Percentiles rank a stretch among this genome's conserved stretches.
Evolutionary conservation across 2,797 vertebrate genomes (phyloP).

Genomic region (Anolis apletophallus): DNA sequence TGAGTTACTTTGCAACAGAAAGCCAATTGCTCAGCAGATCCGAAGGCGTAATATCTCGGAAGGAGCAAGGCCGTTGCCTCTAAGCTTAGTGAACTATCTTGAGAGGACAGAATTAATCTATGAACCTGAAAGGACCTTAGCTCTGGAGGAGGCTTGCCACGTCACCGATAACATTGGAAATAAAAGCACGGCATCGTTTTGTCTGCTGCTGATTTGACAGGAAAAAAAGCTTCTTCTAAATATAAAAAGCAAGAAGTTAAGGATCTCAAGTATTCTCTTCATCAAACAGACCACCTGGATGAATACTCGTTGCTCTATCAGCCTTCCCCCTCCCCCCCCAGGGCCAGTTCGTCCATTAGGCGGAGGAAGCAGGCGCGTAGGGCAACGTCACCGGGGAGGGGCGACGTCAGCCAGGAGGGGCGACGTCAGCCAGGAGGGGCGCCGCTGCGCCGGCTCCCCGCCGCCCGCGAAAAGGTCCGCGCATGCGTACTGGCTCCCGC

Average conservation of each 20-base stretch:
- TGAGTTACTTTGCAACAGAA: not conserved
- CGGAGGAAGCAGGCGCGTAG: too few species aligned
- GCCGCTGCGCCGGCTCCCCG: too few species aligned
- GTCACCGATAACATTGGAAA: conserved; percentile 8
- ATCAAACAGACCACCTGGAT: not conserved
- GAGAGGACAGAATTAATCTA: conserved; percentile 15
- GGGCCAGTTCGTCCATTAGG: too few species aligned
- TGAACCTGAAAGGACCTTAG: not conserved
- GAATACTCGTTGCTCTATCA: not conserved
- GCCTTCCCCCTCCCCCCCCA: too few species aligned
- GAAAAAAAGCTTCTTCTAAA: not conserved
- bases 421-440: too few species aligned
- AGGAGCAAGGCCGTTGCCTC: not conserved
- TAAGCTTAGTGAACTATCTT: conserved; percentile 28
- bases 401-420: too few species aligned
- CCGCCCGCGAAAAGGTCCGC: too few species aligned
- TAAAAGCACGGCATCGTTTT: not conserved
- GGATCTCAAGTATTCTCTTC: not conserved
- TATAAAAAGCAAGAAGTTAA: not conserved
- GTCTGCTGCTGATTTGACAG: not conserved
- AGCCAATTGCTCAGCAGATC: not conserved
- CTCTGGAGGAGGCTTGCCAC: not conserved
- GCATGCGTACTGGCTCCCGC: too few species aligned
- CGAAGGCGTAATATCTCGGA: not conserved
- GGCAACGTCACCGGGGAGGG: too few species aligned